These are phyloP conservation scores for Poliocrania exsul DNA, from an alignment of 2,797 vertebrate genomes.

Conservation along the genomic window DNA sequence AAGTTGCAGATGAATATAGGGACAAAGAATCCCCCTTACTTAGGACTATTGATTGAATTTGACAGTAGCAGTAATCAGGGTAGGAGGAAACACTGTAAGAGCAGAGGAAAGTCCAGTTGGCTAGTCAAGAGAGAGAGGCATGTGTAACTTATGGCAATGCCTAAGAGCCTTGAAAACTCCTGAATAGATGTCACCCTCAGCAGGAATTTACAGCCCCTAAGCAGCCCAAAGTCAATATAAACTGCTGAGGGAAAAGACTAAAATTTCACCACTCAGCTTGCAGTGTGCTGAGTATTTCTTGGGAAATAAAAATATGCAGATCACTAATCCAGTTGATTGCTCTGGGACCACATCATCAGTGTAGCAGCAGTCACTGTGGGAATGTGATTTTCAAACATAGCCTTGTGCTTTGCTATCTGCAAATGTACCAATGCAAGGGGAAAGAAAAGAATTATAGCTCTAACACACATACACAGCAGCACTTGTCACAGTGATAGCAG, in stretches of 20 bases:
- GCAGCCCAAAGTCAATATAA: not conserved
- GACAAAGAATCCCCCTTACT: not conserved
- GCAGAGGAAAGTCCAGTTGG: not conserved
- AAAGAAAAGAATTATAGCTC: not conserved
- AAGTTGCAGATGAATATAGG: not conserved
- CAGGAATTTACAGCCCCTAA: not conserved
- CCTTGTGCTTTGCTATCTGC: not conserved
- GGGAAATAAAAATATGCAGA: not conserved
- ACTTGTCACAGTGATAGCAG: not conserved
- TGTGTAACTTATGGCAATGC: not conserved
- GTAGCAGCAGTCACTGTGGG: not conserved
- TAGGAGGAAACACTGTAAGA: not conserved
- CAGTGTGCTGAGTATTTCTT: not conserved
- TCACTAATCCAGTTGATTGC: not conserved
- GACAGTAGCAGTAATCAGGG: not conserved
- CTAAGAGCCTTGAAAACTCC: not conserved
- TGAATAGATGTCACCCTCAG: not conserved
- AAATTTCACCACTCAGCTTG: not conserved
- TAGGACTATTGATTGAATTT: not conserved
- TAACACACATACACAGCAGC: accelerated
- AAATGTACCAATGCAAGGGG: not conserved
- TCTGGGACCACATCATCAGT: not conserved
- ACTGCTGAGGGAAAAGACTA: not conserved
- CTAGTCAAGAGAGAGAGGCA: not conserved
- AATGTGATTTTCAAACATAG: not conserved